Percentiles rank a stretch among this genome's conserved stretches.
phyloP scores from a whole-genome alignment of 2,113 vertebrate genomes.

The Etheostoma cragini region DNA sequence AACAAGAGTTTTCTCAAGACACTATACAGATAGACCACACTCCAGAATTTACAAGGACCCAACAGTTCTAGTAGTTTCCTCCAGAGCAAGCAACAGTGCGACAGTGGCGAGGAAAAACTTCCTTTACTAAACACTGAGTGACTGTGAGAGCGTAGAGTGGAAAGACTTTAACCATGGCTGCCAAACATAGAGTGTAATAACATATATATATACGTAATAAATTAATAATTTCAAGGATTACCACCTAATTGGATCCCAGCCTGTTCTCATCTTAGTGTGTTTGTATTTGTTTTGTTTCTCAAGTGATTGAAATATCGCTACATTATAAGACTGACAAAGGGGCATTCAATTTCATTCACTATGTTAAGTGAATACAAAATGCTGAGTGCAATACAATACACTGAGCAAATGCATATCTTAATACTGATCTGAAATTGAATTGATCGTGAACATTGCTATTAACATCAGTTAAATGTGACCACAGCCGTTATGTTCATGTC shows the following conservation, averaged over 20 bases:
- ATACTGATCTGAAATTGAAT: background rate
- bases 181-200: background rate
- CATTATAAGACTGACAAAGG: background rate
- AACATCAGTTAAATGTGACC: conserved; percentile 24
- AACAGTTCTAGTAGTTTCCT: too few relatives aligned
- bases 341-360: background rate
- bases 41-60: too few relatives aligned
- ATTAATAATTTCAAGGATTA: background rate
- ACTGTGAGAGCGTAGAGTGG: background rate
- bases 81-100: too few relatives aligned
- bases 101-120: too few relatives aligned
- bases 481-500: conserved; percentile 8
- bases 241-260: background rate
- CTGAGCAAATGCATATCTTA: background rate
- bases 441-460: background rate
- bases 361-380: background rate
- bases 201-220: background rate
- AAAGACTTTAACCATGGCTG: background rate
- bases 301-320: background rate
- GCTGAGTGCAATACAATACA: too few relatives aligned
- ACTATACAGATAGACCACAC: too few relatives aligned
- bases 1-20: too few relatives aligned
- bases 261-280: background rate
- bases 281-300: conserved; percentile 10
- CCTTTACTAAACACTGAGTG: background rate